Evolutionary conservation across 2,888 invertebrate species (phyloP).

Genomic region (Leptinotarsa tumamoca): DNA sequence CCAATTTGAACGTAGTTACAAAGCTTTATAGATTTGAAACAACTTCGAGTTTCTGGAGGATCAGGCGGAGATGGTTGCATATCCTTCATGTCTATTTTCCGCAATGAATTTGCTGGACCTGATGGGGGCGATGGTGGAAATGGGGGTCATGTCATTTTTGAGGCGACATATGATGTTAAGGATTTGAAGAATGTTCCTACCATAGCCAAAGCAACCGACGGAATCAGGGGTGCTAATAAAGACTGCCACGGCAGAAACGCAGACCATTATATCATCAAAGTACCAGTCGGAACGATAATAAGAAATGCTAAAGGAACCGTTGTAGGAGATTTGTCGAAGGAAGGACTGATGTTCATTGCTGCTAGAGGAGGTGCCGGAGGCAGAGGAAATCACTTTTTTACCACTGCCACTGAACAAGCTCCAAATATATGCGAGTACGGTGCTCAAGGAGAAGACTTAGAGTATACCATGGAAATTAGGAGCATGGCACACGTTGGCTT

Average conservation of each 20-base stretch:
- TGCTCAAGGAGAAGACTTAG: slow-evolving; percentile 81
- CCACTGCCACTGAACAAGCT: slow-evolving; percentile 80
- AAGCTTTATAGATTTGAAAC: slow-evolving; percentile 78
- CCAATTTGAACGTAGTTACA: slow-evolving; percentile 52
- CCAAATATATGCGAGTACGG: slow-evolving; percentile 91
- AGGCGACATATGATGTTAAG: slow-evolving; percentile 76
- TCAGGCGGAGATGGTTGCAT: slow-evolving; percentile 94
- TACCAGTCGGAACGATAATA: slow-evolving; percentile 87
- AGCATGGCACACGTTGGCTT: slow-evolving; percentile 96
- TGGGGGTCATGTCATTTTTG: slow-evolving; percentile 93
- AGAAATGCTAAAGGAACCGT: slow-evolving; percentile 70
- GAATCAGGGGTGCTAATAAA: slow-evolving; percentile 79
- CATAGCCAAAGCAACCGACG: slow-evolving; percentile 74
- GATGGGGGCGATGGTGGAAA: slow-evolving; percentile 97
- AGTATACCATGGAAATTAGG: slow-evolving; percentile 84
- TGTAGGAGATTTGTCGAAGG: slow-evolving; percentile 76
- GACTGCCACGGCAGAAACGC: slow-evolving; percentile 89
- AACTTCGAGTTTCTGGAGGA: slow-evolving; percentile 81
- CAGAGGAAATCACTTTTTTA: slow-evolving; percentile 93
- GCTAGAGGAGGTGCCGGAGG: slow-evolving; percentile 97
- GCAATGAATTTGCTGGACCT: slow-evolving; percentile 91
- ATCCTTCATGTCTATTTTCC: slow-evolving; percentile 85
- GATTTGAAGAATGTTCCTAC: slow-evolving; percentile 78
- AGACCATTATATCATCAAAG: slow-evolving; percentile 76
- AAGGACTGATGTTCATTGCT: slow-evolving; percentile 87